phyloP scores from a whole-genome alignment of 2,888 invertebrate genomes.

The Orthonevra nobilis region DNA sequence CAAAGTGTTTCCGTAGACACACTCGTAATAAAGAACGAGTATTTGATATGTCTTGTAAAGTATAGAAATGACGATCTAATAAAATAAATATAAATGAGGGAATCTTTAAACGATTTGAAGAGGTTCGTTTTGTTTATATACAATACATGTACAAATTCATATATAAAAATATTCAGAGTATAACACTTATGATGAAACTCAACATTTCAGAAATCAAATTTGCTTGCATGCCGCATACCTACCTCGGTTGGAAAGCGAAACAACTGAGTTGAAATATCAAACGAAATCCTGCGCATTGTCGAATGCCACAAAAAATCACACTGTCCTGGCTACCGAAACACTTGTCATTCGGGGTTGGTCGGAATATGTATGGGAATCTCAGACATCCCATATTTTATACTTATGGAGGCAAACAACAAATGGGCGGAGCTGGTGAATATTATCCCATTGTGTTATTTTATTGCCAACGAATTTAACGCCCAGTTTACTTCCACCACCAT shows the following conservation, averaged over 20 bases:
- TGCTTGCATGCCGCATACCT: conserved; percentile 22
- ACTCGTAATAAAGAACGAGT: conserved; percentile 14
- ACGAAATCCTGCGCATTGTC: conserved; percentile 58
- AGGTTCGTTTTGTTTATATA: not conserved
- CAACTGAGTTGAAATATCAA: conserved; percentile 25
- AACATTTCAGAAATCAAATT: conserved; percentile 7
- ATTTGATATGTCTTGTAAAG: not conserved
- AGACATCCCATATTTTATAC: conserved; percentile 72
- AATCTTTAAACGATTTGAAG: conserved; percentile 1
- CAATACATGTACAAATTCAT: not conserved
- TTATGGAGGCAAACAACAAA: conserved; percentile 74
- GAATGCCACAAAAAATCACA: conserved; percentile 23
- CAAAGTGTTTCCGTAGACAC: conserved; percentile 19
- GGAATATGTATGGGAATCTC: conserved; percentile 73
- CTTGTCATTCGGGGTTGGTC: conserved; percentile 62
- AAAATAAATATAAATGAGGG: not conserved
- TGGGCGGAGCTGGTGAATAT: conserved; percentile 78
- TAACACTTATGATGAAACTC: conserved; percentile 37
- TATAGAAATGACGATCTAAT: not conserved
- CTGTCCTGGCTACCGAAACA: conserved; percentile 37
- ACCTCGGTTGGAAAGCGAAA: conserved; percentile 38
- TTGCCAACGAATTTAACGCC: conserved; percentile 66
- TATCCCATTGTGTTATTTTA: conserved; percentile 67
- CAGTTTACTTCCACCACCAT: conserved; percentile 58
- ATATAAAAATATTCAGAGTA: conserved; percentile 20